Evolutionary conservation across 2,797 vertebrate genomes (phyloP), one percentile per base, ranked within the genome.

Genomic region (Echeneis naucrates): DNA sequence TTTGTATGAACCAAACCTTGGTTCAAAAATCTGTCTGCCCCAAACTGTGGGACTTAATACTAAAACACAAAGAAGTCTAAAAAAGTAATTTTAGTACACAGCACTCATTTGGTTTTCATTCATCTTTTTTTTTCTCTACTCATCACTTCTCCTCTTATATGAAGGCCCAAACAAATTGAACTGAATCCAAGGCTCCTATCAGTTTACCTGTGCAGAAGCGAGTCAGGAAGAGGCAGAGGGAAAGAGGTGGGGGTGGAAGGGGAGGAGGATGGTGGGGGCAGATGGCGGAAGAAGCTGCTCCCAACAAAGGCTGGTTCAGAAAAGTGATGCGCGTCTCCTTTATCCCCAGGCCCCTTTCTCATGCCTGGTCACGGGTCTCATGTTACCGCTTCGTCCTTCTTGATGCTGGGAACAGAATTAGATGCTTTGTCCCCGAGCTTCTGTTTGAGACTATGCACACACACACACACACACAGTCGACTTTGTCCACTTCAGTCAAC

Each of bases 321-420:
- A 68, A 73, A 81, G 75, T 72, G 23, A 68, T 86, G 85, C 82
- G 52, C 73, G 74, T 77, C 76, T 85, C 77, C 73, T 87, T 92
- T 83, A 86, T 87, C 82, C 75, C 50, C 73, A 17, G 57, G 65
- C 70, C 72, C 84, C 75, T 80, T 86, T 80, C 78, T 86, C 68
- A 70, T 72, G 62, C 85, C 78, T 72, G 84, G 83, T 71, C 78
- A 65, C 30, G 17, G 76, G 77, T 90, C 93, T 93, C 90, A 65
- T 82, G 77, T 94, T 93, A 91, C 94, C 75, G 78, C 78, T 48
- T 44, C 12, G 32, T 87, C 81, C 74, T 83, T 50, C 70, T 78
- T 71, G 54, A 81, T 86, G 83, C 81, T 83, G 12, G 56, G 77
- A 88, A 81, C 70, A 92, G 86, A 94, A 94, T 88, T 86, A 90